These are phyloP conservation scores for Lepus europaeus DNA, from an alignment of 2,113 vertebrate species.

Conservation along the genomic window DNA sequence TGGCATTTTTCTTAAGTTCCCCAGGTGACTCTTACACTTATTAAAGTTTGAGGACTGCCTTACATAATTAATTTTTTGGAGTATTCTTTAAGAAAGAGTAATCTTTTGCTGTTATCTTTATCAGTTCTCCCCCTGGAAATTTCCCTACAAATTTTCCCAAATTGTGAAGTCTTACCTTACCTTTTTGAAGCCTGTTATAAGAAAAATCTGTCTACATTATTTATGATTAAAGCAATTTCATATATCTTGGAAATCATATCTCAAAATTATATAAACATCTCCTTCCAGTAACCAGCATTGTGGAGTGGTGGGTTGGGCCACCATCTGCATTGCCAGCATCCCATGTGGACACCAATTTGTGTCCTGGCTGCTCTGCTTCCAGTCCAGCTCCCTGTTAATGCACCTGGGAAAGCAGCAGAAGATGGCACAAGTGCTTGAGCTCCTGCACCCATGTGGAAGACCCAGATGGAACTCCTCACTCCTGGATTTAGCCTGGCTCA, in stretches of 20 bases:
- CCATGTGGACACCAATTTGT: too few relatives aligned
- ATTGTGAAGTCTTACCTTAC: background rate
- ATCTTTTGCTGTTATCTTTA: constrained; percentile 11
- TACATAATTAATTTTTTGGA: background rate
- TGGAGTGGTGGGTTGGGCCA: too few relatives aligned
- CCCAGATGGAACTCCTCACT: too few relatives aligned
- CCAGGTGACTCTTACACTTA: background rate
- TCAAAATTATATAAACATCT: background rate
- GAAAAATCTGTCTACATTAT: background rate
- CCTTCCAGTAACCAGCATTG: background rate
- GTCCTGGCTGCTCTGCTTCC: too few relatives aligned
- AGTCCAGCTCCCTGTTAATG: too few relatives aligned
- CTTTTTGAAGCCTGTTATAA: background rate
- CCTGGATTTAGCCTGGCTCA: too few relatives aligned
- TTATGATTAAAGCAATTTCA: background rate
- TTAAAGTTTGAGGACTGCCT: background rate
- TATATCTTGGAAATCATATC: background rate
- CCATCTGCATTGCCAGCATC: too few relatives aligned
- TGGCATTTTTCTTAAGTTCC: background rate
- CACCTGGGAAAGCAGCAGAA: too few relatives aligned
- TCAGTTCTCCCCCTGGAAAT: background rate
- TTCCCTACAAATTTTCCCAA: background rate
- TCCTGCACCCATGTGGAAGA: too few relatives aligned
- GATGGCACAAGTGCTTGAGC: too few relatives aligned
- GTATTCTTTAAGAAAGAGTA: background rate